phyloP scores from a whole-genome alignment of 2,113 vertebrate genomes.

The Bothrops jararaca region DNA sequence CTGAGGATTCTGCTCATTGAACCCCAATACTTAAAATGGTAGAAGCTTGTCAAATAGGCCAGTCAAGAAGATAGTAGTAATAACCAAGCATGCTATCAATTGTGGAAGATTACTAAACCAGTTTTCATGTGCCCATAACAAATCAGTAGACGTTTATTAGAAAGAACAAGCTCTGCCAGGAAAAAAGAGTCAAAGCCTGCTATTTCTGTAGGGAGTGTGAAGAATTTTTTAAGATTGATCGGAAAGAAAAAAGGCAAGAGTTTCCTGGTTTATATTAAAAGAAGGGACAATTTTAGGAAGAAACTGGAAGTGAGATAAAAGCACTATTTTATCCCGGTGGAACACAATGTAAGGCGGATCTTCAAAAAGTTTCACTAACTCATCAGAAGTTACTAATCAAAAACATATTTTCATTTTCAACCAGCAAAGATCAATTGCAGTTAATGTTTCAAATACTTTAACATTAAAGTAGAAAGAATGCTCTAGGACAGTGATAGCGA shows the following conservation, averaged over 20 bases:
- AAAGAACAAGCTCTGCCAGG: background rate
- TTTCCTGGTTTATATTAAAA: background rate
- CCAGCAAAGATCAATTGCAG: background rate
- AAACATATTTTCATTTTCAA: background rate
- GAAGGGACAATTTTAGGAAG: background rate
- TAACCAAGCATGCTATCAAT: background rate
- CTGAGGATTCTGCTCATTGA: background rate
- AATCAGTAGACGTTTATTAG: background rate
- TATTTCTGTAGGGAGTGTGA: background rate
- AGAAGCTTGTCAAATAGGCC: background rate
- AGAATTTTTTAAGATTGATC: background rate
- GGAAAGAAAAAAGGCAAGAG: background rate
- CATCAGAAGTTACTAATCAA: background rate
- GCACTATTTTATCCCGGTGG: background rate
- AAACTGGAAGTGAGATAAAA: background rate
- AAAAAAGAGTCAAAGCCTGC: background rate
- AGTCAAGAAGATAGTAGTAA: background rate
- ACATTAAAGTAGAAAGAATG: background rate
- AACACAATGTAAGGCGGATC: background rate
- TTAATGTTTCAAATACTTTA: background rate
- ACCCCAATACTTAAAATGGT: background rate
- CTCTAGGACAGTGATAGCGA: background rate
- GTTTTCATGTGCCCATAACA: background rate
- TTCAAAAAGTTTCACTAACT: background rate
- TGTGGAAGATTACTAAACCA: background rate